Evolutionary conservation across 2,113 vertebrate genomes (phyloP).

Genomic region (Centrocercus urophasianus): DNA sequence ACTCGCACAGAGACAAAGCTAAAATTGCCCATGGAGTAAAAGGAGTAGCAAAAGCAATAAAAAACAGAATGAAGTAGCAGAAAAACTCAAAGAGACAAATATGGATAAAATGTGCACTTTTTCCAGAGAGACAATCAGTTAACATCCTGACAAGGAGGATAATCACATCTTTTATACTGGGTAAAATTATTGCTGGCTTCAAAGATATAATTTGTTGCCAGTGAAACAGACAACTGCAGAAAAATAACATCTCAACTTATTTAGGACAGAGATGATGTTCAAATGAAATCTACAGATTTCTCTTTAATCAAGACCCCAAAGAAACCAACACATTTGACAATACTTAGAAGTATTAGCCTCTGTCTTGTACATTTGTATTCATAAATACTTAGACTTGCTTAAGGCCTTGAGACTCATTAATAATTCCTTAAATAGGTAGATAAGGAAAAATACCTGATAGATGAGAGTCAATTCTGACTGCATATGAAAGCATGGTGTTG

Average conservation of each 20-base stretch:
- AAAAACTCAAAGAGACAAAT: background rate
- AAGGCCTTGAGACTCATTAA: background rate
- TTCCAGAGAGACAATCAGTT: background rate
- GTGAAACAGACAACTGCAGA: background rate
- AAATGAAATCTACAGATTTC: background rate
- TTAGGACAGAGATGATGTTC: background rate
- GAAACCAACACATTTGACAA: background rate
- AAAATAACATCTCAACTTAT: background rate
- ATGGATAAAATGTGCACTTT: background rate
- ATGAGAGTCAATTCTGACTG: background rate
- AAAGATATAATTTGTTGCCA: background rate
- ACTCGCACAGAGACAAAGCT: background rate
- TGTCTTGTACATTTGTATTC: background rate
- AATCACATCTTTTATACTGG: background rate
- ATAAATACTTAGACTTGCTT: background rate
- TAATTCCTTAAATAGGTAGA: background rate
- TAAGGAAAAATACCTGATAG: background rate
- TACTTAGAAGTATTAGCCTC: background rate
- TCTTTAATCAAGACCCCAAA: background rate
- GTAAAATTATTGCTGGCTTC: background rate
- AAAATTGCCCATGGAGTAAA: background rate
- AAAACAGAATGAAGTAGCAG: background rate
- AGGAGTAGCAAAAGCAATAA: background rate
- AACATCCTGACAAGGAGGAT: background rate
- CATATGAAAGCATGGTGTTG: background rate